Evolutionary conservation across 2,888 invertebrate species (phyloP), one percentile per base, ranked within the genome.

Genomic region (Eupsilia transversa): DNA sequence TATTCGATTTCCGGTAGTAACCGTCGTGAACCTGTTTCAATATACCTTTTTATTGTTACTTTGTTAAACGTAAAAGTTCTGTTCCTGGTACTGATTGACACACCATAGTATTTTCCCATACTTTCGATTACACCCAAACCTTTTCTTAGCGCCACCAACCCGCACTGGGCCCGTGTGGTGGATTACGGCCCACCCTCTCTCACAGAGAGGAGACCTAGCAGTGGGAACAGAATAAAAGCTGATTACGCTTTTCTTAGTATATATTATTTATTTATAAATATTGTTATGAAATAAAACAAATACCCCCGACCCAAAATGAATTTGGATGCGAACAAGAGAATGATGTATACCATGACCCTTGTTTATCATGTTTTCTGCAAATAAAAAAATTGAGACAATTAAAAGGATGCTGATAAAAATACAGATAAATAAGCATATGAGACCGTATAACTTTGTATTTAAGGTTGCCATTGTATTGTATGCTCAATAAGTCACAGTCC

Each of bases 71-170:
- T 56, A 77, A 80, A 80, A 61, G 41, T 80, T 63, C 38, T 46
- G 80, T 80, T 56, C 80, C 61, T 79, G 80, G 76, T 41, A 72
- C 76, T 41, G 76, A 61, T 56, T 56, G 46, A 30, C 54, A 52
- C 17, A 41, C 20, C 9, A 0, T 69, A 7, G 5, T 23, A 60
- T 60, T 52, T 52, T 27, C 14, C 27, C 12, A 17, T 12, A 30
- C 12, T n/a, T 30, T 74, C 7, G 9, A 23, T 63, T 23, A 10
- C 0, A 35, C 10, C 43, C 7, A 10, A 59, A 67, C 38, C 10
- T 52, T 43, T 43, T n/a, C n/a, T n/a, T n/a, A n/a, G n/a, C n/a
- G n/a, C n/a, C n/a, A n/a, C n/a, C n/a, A n/a, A n/a, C n/a, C n/a
- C n/a, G n/a, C n/a, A n/a, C n/a, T n/a, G n/a, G n/a, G n/a, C n/a